Conservation (phyloP, 2,113 vertebrate genomes). For the Bucco capensis region DNA sequence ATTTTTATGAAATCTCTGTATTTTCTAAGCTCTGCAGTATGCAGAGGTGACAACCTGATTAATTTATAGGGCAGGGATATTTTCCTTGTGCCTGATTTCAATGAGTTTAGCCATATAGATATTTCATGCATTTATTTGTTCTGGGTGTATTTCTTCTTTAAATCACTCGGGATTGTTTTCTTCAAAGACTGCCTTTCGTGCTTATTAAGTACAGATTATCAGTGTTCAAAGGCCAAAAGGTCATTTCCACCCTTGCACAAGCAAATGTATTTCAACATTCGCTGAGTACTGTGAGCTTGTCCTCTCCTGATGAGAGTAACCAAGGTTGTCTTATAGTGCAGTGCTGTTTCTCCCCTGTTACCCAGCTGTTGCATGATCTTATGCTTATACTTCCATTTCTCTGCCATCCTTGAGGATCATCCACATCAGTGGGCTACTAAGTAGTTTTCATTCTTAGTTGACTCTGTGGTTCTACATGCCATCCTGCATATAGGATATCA, state of each 20-base stretch:
- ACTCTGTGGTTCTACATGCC: background rate
- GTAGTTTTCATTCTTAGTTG: background rate
- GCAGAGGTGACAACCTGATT: background rate
- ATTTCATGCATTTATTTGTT: background rate
- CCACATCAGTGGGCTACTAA: background rate
- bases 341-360: background rate
- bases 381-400: background rate
- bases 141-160: background rate
- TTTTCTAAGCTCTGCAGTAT: background rate
- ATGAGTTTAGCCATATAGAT: constrained; percentile 49
- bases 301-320: background rate
- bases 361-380: background rate
- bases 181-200: background rate
- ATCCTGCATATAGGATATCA: fast-evolving
- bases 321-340: fast-evolving
- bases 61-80: background rate
- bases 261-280: background rate
- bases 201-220: background rate
- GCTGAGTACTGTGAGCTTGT: background rate
- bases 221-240: background rate
- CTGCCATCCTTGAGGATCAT: background rate
- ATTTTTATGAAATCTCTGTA: background rate
- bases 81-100: constrained; percentile 9
- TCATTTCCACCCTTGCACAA: background rate
- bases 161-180: background rate